Evolutionary conservation across 2,113 vertebrate species (phyloP), one percentile per base, ranked within the genome.

Genomic region (Phrynosoma platyrhinos): DNA sequence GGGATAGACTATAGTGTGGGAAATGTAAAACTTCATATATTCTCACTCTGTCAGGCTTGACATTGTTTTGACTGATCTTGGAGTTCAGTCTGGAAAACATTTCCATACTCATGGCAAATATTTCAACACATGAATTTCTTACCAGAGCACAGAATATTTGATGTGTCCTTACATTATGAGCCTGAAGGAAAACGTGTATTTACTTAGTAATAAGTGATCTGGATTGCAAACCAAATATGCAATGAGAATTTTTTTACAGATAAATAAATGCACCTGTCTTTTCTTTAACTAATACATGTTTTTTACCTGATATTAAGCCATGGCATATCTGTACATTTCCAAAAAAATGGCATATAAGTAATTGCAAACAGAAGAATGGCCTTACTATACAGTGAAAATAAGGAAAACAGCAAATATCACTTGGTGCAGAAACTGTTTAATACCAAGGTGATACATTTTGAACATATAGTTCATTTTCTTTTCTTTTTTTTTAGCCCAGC

Each of bases 41-140:
- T 90, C 79, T 90, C 79, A 82, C 72, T 82, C 72, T 8, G 23
- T 77, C n/a, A 13, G 84, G 64, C 74, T 82, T 86, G 84, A 86
- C 58, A 86, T 18, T 88, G 52, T 86, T 91, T 52, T 62, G 85
- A 78, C 89, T 90, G 21, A 52, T 87, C 91, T 87, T 86, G 55
- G 64, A 87, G 86, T 80, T 78, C 0, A 0, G 36, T 0, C 86
- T 69, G 85, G 87, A 88, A 88, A 83, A 83, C 42, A 83, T 88
- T 83, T 88, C 82, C 74, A 87, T 69, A 27, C 81, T 87, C 88
- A 7, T 82, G 69, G 47, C n/a, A 91, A 64, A 69, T 79, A 82
- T 42, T 40, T 74, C 91, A 42, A 76, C 10, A 32, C 21, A 8
- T 9, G 68, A 27, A 3, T 89, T 82, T 77, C 84, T 89, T 89